A percentile compares a stretch with the other conserved stretches of the same genome.
Conservation (phyloP, 2,888 invertebrate species). For the Pollenia amentaria region DNA sequence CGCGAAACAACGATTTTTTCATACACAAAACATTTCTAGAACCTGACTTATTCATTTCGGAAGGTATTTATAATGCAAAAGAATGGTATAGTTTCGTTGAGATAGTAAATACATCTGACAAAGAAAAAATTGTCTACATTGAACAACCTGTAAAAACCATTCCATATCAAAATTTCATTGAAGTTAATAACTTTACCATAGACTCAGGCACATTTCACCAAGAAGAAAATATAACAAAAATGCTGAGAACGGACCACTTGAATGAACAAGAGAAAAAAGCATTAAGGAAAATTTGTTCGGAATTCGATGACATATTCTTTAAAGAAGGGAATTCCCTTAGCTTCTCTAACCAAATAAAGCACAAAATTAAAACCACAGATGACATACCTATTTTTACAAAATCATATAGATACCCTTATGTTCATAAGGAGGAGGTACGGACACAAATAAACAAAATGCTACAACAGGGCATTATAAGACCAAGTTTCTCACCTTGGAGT, state of each 20-base stretch:
- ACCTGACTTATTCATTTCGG: constrained; percentile 55
- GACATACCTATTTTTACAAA: too few species aligned
- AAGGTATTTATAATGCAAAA: constrained; percentile 58
- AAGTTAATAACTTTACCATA: constrained; percentile 61
- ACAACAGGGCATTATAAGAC: too few species aligned
- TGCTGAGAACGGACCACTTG: constrained; percentile 14
- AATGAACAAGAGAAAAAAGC: constrained; percentile 10
- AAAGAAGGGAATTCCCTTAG: constrained; percentile 3
- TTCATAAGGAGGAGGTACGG: too few species aligned
- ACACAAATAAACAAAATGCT: too few species aligned
- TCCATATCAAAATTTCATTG: constrained; percentile 41
- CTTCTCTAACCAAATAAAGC: not conserved
- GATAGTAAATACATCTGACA: constrained; percentile 39
- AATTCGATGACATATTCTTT: constrained; percentile 18
- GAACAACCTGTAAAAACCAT: constrained; percentile 67
- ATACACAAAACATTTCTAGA: constrained; percentile 43
- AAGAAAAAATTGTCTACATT: constrained; percentile 47
- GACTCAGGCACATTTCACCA: constrained; percentile 7
- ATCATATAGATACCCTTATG: too few species aligned
- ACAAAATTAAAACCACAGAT: constrained; percentile 9
- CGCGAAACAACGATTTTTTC: constrained; percentile 32
- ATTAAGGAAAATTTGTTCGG: not conserved
- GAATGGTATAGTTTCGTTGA: constrained; percentile 62
- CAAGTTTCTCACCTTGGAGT: too few species aligned
- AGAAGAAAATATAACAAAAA: constrained; percentile 15